These are phyloP conservation scores for Nipponia nippon DNA, from an alignment of 2,113 vertebrate genomes.

Conservation along the genomic window DNA sequence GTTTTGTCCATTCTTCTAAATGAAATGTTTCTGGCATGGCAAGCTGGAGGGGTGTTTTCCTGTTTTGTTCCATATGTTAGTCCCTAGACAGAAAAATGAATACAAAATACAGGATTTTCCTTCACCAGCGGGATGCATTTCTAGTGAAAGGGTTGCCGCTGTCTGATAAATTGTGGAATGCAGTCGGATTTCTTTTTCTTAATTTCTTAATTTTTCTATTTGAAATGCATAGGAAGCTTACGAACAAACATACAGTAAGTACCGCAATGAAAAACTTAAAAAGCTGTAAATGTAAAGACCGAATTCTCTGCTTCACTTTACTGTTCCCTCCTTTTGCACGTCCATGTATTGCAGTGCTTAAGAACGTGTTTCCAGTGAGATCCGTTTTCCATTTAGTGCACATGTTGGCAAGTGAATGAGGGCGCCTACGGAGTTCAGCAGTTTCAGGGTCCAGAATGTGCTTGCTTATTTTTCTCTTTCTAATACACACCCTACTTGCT, in stretches of 20 bases:
- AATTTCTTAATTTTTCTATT: background rate
- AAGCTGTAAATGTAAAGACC: background rate
- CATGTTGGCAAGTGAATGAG: background rate
- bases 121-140: background rate
- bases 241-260: background rate
- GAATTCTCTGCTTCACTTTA: background rate
- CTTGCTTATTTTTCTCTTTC: background rate
- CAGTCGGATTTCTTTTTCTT: background rate
- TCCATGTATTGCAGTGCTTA: background rate
- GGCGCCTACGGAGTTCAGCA: background rate
- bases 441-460: background rate
- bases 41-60: background rate
- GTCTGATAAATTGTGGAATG: background rate
- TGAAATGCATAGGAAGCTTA: background rate
- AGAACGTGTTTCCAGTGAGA: background rate
- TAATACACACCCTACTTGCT: background rate
- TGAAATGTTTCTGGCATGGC: background rate
- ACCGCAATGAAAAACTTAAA: background rate
- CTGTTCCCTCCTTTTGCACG: background rate
- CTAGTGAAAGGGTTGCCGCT: background rate
- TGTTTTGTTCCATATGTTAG: background rate
- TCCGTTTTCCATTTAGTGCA: background rate
- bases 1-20: background rate
- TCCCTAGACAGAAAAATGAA: background rate
- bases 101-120: background rate